Evolutionary conservation across 2,113 vertebrate genomes (phyloP), one percentile per base, ranked within the genome.

Genomic region (Ctenodactylus gundi): DNA sequence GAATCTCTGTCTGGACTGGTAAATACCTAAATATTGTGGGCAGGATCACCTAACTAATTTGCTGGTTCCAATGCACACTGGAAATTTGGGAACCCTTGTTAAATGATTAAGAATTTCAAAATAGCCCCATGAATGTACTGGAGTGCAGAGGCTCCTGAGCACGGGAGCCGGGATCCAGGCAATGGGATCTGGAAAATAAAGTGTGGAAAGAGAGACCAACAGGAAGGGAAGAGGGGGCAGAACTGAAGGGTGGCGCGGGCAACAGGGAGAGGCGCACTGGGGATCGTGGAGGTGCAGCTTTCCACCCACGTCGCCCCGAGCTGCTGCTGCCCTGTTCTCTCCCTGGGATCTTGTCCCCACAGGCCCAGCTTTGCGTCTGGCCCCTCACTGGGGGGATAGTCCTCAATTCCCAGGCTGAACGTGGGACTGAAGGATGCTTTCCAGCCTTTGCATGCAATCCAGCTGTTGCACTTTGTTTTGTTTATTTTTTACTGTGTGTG

Each of bases 91-190:
- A 21, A 10, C 7, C 4, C 8, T 49, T 87, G 4, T 58, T 92
- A 0, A 65, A 49, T 80, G n/a, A 60, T 80, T n/a, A 64, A 82
- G 57, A 57, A 73, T 55, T 95, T 88, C 36, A n/a, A 41, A 86
- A 60, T 1, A 0, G 8, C 7, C 17, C n/a, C 39, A 51, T n/a
- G 3, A 51, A 41, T 68, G 20, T 14, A 68, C 86, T 67, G 11
- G 29, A 51, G 14, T n/a, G 62, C 15, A 29, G 20, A 39, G 5
- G 4, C 1, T 36, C 23, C 27, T 55, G 41, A 76, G 18, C 11
- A 9, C 2, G 27, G 70, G 31, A 12, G 34, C 3, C 29, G 77
- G 46, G 27, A 39, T 36, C 36, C 41, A 70, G 25, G 41, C 23
- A 4, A 1, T 68, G 17, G 29, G 36, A 46, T 67, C 68, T 57